Base-by-base conservation (phyloP, 1,140 invertebrate genomes). In the Tetramorium alpestre region DNA sequence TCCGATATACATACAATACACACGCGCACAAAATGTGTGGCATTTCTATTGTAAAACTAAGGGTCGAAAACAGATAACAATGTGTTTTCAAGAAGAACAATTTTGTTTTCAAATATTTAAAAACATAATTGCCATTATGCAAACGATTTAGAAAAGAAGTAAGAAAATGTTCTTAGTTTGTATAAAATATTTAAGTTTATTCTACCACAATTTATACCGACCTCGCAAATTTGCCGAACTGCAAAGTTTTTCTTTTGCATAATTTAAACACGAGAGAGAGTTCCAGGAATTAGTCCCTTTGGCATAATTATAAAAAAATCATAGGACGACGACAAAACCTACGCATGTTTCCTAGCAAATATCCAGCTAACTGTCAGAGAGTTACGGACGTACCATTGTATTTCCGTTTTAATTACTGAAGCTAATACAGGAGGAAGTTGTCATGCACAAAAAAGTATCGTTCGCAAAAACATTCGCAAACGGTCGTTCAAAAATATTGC, bases 381-480 rank as follows among this genome's bases (percentile, higher is more conserved):
- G 22, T 81, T 69, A 58, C 49, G 10, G 13, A 38, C 16, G 28
- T 7, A 47, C n/a, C 64, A 22, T 82, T 54, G 41, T 58, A 44
- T 72, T 70, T 60, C 18, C 67, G 28, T 72, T 82, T 82, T 82
- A 82, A 72, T 82, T 82, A 11, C 38, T 25, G 67, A 10, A 56
- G 51, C 51, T 72, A 82, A 82, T 82, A 58, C 41, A 22, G 8
- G 25, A 44, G 33, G 11, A 18, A 82, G 67, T 58, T 72, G 78
- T 56, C 28, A 10, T n/a, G 18, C 18, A 3, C 38, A 1, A 38
- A 70, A 51, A 58, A 33, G 18, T 47, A 72, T 58, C 38, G 58
- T 58, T 58, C 18, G 51, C 25, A 38, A 62, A 72, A 82, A 58
- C 38, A 82, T 28, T 82, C 51, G 65, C 47, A 18, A 33, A 65